Conservation (phyloP, 2,797 vertebrate species). For the Rhinophrynus dorsalis region DNA sequence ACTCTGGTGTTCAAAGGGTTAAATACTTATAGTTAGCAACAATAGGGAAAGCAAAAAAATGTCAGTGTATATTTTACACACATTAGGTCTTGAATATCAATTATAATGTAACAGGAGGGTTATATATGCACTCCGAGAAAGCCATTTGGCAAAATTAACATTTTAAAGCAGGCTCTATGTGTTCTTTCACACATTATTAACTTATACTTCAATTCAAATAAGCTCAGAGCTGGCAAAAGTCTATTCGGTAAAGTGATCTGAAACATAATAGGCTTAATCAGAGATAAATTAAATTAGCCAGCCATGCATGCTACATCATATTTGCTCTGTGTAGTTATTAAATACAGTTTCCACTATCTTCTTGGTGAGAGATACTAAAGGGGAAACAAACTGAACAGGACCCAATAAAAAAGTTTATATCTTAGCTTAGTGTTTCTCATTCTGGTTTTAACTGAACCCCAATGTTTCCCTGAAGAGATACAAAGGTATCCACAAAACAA, state of each 20-base stretch:
- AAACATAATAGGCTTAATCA: slow-evolving; percentile 82
- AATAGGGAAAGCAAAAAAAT: no score
- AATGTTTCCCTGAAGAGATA: no score
- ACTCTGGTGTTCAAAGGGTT: no score
- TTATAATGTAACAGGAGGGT: slow-evolving; percentile 51
- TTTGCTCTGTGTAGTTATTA: slow-evolving; percentile 76
- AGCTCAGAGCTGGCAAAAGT: slow-evolving; percentile 76
- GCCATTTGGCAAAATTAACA: slow-evolving; percentile 72
- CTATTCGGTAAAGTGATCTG: slow-evolving; percentile 78
- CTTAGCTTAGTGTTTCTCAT: no score
- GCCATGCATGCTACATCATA: slow-evolving; percentile 72
- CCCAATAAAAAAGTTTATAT: slow-evolving; percentile 66
- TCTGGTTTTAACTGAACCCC: no score
- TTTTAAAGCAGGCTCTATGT: slow-evolving; percentile 71
- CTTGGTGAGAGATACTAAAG: slow-evolving; percentile 63
- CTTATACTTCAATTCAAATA: slow-evolving; percentile 81
- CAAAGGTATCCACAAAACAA: no score
- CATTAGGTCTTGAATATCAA: slow-evolving; percentile 42
- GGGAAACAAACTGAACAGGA: slow-evolving; percentile 68
- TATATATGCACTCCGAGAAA: slow-evolving; percentile 55
- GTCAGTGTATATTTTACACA: slow-evolving; percentile 8
- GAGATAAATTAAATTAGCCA: slow-evolving; percentile 83
- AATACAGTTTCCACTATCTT: slow-evolving; percentile 73
- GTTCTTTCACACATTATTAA: slow-evolving; percentile 83
- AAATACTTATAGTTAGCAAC: no score